Evolutionary conservation across 2,113 vertebrate genomes (phyloP).

Genomic region (Mormoops blainvillei): DNA sequence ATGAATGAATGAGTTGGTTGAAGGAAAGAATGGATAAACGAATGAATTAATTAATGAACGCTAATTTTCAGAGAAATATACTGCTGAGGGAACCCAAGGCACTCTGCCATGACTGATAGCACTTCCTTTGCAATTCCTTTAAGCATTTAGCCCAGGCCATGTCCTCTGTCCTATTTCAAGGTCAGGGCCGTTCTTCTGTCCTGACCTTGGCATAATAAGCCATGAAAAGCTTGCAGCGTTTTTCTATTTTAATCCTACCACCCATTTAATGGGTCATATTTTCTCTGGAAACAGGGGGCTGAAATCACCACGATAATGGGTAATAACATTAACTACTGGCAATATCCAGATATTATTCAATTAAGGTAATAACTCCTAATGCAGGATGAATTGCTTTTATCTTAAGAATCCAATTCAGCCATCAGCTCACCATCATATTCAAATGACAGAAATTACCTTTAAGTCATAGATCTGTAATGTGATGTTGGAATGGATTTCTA

Average conservation of each 20-base stretch:
- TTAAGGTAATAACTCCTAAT: conserved; percentile 70
- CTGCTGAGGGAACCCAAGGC: neutral
- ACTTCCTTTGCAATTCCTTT: neutral
- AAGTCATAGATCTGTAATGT: conserved; percentile 55
- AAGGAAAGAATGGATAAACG: neutral
- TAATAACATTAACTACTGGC: conserved; percentile 57
- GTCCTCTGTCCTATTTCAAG: conserved; percentile 30
- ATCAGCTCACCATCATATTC: conserved; percentile 54
- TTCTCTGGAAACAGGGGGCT: conserved; percentile 35
- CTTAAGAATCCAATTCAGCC: conserved; percentile 56
- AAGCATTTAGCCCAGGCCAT: neutral
- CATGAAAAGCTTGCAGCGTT: conserved; percentile 14
- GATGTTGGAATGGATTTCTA: conserved; percentile 53
- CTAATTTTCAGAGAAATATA: neutral
- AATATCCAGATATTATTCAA: conserved; percentile 60
- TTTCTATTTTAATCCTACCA: conserved; percentile 57
- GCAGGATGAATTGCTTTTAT: conserved; percentile 67
- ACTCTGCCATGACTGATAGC: neutral
- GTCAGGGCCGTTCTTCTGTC: conserved; percentile 34
- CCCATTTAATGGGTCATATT: conserved; percentile 59
- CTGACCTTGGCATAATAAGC: conserved; percentile 53
- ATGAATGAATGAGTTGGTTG: neutral
- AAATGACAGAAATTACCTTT: conserved; percentile 68
- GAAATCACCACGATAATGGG: conserved; percentile 58
- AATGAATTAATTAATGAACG: neutral